phyloP scores from a whole-genome alignment of 2,113 vertebrate species.

The Sclerurus mexicanus region DNA sequence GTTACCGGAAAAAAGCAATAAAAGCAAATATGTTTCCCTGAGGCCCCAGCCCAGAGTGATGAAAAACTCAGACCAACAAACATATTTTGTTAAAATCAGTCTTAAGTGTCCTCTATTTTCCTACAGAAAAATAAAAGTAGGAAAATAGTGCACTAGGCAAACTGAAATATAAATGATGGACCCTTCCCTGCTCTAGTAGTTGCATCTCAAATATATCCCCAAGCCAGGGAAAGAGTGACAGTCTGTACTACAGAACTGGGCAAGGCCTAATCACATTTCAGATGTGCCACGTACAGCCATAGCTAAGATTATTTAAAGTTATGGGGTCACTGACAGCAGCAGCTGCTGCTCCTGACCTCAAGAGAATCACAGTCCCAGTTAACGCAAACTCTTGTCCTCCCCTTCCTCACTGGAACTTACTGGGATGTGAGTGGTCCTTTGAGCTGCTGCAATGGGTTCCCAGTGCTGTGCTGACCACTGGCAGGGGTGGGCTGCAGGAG shows the following conservation, averaged over 20 bases:
- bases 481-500: not conserved
- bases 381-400: not conserved
- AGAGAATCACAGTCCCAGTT: not conserved
- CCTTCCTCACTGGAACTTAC: not conserved
- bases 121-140: not conserved
- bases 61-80: slow-evolving; percentile 15
- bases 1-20: not conserved
- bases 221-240: not conserved
- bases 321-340: slow-evolving; percentile 48
- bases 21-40: slow-evolving; percentile 23
- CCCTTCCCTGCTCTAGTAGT: not conserved
- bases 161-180: not conserved
- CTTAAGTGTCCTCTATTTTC: not conserved
- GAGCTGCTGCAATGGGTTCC: not conserved
- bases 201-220: not conserved
- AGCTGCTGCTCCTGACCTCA: slow-evolving; percentile 42
- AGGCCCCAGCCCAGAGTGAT: not conserved
- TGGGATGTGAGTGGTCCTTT: not conserved
- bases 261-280: slow-evolving; percentile 14
- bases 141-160: not conserved
- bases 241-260: not conserved
- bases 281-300: not conserved
- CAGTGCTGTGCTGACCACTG: not conserved
- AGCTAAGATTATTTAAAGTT: slow-evolving; percentile 34
- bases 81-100: not conserved